Conservation (phyloP, 2,888 invertebrate species). For the Catocala sponsa region DNA sequence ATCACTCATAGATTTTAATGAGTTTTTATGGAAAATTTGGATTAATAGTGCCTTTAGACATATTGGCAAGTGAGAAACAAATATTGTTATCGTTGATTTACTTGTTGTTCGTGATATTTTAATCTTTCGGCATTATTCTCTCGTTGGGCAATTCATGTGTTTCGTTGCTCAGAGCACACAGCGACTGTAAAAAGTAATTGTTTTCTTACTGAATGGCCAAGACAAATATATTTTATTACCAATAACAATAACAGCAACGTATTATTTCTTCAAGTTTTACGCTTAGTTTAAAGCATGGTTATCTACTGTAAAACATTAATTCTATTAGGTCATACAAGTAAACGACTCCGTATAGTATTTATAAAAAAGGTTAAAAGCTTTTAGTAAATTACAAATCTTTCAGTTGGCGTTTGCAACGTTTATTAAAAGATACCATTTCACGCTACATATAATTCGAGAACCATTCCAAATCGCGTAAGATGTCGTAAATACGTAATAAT, state of each 20-base stretch:
- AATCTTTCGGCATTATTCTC: too few relatives aligned
- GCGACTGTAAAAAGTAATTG: neutral
- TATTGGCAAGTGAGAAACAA: too few relatives aligned
- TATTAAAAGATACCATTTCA: constrained; percentile 12
- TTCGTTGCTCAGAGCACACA: neutral
- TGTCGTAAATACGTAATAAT: constrained; percentile 18
- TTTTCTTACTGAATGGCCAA: constrained; percentile 1
- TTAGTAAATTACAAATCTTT: constrained; percentile 17
- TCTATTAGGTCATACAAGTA: neutral
- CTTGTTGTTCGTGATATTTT: too few relatives aligned
- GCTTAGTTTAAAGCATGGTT: neutral
- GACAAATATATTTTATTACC: constrained; percentile 4
- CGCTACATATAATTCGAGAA: constrained; percentile 11
- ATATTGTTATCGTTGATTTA: too few relatives aligned
- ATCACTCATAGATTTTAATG: too few relatives aligned
- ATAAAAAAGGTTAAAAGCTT: constrained; percentile 12
- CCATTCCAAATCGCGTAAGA: constrained; percentile 16
- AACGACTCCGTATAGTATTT: neutral
- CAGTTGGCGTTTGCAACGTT: constrained; percentile 2
- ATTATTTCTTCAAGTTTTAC: constrained; percentile 2
- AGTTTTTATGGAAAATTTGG: neutral
- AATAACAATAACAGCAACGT: neutral
- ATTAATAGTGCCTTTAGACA: too few relatives aligned
- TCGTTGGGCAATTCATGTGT: neutral
- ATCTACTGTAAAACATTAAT: neutral